Conservation (phyloP, 2,888 invertebrate genomes). For the Dolichopus griseipennis region DNA sequence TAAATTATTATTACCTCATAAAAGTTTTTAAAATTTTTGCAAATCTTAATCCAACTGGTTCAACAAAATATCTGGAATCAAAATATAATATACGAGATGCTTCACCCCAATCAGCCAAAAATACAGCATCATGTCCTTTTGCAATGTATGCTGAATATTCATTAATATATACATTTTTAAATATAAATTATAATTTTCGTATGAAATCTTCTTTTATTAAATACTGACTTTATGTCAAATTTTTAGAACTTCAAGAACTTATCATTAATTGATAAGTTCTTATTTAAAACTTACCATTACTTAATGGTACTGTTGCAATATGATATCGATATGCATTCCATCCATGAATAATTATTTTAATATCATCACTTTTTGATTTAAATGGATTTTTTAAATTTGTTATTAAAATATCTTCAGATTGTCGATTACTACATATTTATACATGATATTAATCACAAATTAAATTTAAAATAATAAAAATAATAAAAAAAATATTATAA, state of each 20-base stretch:
- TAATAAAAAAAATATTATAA: too few species aligned
- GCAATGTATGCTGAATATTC: slow-evolving; percentile 33
- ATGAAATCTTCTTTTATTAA: too few species aligned
- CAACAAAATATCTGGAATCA: slow-evolving; percentile 30
- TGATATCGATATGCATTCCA: not conserved
- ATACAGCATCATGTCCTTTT: slow-evolving; percentile 31
- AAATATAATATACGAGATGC: slow-evolving; percentile 34
- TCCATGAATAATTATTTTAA: not conserved
- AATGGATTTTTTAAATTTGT: not conserved
- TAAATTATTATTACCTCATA: slow-evolving; percentile 22
- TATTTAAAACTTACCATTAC: not conserved
- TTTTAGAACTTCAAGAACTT: too few species aligned
- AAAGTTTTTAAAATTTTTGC: slow-evolving; percentile 30
- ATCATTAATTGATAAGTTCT: not conserved
- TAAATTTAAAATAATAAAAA: too few species aligned
- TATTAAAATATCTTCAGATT: not conserved
- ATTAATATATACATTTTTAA: not conserved
- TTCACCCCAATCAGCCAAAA: slow-evolving; percentile 39
- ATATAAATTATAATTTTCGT: too few species aligned
- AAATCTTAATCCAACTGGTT: slow-evolving; percentile 28
- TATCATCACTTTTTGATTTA: not conserved
- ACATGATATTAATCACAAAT: too few species aligned
- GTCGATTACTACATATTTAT: too few species aligned
- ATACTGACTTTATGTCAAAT: too few species aligned
- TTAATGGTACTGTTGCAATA: not conserved